Conservation (phyloP, 2,888 invertebrate species). For the Diaperis boleti region DNA sequence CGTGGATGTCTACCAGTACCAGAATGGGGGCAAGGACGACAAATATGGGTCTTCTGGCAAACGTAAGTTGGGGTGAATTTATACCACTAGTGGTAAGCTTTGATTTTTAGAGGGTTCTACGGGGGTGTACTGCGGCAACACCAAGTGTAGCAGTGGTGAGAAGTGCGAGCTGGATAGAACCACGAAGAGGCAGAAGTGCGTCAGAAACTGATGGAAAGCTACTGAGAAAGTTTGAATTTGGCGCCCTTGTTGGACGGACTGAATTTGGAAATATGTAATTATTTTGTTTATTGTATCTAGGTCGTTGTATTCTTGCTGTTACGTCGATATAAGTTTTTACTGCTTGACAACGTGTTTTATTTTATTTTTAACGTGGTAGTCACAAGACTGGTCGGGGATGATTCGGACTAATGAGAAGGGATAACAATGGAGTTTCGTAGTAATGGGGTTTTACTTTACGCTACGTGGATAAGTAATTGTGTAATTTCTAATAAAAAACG, state of each 20-base stretch:
- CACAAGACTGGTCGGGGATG: background rate
- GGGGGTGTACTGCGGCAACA: slow-evolving; percentile 76
- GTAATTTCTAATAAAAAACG: too few species aligned
- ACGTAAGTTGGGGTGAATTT: background rate
- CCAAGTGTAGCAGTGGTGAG: slow-evolving; percentile 76
- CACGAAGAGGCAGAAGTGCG: slow-evolving; percentile 77
- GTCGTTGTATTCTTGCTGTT: background rate
- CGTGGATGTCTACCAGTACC: slow-evolving; percentile 60
- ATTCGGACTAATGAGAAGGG: too few species aligned
- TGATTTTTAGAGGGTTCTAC: slow-evolving; percentile 64
- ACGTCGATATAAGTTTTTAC: too few species aligned
- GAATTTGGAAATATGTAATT: background rate
- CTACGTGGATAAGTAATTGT: too few species aligned
- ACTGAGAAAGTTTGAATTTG: slow-evolving; percentile 12
- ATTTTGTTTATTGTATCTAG: background rate
- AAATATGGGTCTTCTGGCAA: slow-evolving; percentile 45
- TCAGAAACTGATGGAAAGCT: slow-evolving; percentile 61
- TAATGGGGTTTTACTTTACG: too few species aligned
- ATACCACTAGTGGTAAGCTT: slow-evolving; percentile 10
- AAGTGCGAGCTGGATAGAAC: slow-evolving; percentile 76
- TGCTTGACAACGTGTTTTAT: background rate
- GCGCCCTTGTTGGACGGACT: background rate
- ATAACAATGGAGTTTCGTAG: too few species aligned
- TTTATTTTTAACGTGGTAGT: background rate
- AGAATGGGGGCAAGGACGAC: slow-evolving; percentile 51